Percentiles rank a stretch among this genome's conserved stretches.
Conservation (phyloP, 2,888 invertebrate genomes). For the Ceriagrion tenellum region DNA sequence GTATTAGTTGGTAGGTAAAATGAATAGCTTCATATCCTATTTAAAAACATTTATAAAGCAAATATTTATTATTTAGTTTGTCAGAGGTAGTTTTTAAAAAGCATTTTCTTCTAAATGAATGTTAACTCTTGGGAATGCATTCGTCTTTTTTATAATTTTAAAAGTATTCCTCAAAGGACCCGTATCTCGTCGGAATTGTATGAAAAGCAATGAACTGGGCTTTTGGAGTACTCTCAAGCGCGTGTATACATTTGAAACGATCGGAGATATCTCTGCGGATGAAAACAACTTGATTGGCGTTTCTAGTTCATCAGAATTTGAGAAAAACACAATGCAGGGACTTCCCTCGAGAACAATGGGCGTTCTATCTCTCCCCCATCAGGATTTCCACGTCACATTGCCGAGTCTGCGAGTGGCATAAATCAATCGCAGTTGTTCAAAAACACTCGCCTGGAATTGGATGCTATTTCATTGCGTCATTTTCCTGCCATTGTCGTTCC, state of each 20-base stretch:
- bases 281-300: not conserved
- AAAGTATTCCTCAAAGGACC: no score
- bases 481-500: not conserved
- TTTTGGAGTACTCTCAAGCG: no score
- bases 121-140: no score
- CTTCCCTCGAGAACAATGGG: not conserved
- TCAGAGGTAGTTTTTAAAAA: no score
- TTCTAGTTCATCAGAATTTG: not conserved
- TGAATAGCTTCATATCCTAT: no score
- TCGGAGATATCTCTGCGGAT: not conserved
- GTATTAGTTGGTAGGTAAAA: no score
- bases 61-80: no score
- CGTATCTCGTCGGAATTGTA: no score
- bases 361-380: not conserved
- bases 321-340: not conserved
- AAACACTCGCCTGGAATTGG: not conserved
- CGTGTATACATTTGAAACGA: not conserved
- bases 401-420: not conserved
- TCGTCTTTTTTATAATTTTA: no score
- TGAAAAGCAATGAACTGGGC: no score
- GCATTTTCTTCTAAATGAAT: no score
- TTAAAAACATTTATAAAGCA: no score
- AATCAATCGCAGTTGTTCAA: slow-evolving; percentile 12
- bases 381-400: not conserved
- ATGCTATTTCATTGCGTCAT: not conserved